Evolutionary conservation across 2,113 vertebrate genomes (phyloP).

Genomic region (Ophthalmolycus amberensis): DNA sequence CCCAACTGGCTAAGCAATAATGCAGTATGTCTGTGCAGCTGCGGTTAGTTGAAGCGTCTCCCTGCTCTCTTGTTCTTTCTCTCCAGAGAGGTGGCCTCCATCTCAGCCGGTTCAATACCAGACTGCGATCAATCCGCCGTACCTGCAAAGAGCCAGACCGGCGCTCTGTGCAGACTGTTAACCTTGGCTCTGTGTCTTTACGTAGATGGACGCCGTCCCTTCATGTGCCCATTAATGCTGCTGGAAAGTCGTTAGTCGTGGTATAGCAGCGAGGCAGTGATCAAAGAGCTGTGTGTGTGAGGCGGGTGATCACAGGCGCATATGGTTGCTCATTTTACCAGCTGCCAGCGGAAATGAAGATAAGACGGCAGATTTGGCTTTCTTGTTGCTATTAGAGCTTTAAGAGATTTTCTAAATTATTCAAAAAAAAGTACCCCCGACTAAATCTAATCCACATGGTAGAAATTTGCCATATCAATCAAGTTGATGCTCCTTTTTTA

Average conservation of each 20-base stretch:
- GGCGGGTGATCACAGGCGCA: slow-evolving; percentile 40
- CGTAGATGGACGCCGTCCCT: neutral
- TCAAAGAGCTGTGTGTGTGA: slow-evolving; percentile 45
- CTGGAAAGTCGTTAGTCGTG: slow-evolving; percentile 44
- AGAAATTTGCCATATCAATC: neutral
- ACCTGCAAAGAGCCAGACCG: slow-evolving; percentile 27
- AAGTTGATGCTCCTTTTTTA: too few species aligned
- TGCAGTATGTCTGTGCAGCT: slow-evolving; percentile 37
- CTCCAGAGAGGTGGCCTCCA: slow-evolving; percentile 40
- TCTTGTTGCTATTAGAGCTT: neutral
- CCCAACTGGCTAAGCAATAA: slow-evolving; percentile 64
- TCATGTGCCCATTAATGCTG: slow-evolving; percentile 38
- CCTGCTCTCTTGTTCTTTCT: slow-evolving; percentile 18
- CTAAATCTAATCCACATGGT: neutral
- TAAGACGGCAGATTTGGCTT: neutral
- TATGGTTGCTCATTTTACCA: slow-evolving; percentile 6
- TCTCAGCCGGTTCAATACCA: slow-evolving; percentile 47
- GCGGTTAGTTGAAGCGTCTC: slow-evolving; percentile 10
- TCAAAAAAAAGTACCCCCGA: neutral
- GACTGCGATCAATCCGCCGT: slow-evolving; percentile 53
- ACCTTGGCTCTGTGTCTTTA: slow-evolving; percentile 22
- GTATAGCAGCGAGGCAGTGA: slow-evolving; percentile 16
- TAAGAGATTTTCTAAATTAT: slow-evolving; percentile 1
- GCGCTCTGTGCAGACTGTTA: slow-evolving; percentile 15
- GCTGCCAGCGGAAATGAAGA: slow-evolving; percentile 19